These are phyloP conservation scores for Cliona cf. orientalis DNA, from an alignment of 37 sponge, comb jelly and placozoan species.

Conservation along the genomic window DNA sequence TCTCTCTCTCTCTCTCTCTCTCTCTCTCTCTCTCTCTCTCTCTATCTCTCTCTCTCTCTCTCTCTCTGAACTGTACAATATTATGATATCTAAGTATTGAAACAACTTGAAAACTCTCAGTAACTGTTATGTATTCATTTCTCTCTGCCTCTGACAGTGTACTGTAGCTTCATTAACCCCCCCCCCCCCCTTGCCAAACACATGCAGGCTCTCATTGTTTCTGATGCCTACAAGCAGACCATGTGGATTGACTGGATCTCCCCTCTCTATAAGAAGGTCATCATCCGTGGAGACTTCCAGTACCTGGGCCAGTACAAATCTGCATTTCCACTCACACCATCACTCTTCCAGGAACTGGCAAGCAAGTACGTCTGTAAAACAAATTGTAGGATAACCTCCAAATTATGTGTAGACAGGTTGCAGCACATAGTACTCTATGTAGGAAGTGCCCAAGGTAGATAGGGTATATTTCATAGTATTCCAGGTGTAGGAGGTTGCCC, in stretches of 20 bases:
- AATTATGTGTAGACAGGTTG: background rate
- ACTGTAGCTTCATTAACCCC: too few species aligned
- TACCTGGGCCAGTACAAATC: slow-evolving; percentile 70
- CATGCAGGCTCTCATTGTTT: slow-evolving; percentile 82
- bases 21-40: background rate
- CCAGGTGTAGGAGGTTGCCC: too few species aligned
- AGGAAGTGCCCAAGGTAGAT: too few species aligned
- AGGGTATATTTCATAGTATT: too few species aligned
- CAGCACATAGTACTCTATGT: too few species aligned
- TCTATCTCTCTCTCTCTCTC: too few species aligned
- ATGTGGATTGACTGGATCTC: slow-evolving; percentile 69
- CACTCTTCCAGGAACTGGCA: slow-evolving; percentile 63
- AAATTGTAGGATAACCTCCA: background rate
- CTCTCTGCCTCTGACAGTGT: too few species aligned
- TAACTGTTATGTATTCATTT: too few species aligned
- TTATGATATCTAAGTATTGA: background rate
- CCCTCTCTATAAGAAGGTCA: slow-evolving; percentile 66
- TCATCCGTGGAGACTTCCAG: slow-evolving; percentile 61
- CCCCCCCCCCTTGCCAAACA: too few species aligned
- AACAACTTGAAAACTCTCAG: too few species aligned
- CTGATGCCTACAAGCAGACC: slow-evolving; percentile 68
- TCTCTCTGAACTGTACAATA: background rate
- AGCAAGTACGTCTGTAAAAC: slow-evolving; percentile 49
- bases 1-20: too few species aligned
- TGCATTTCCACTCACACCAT: slow-evolving; percentile 51